These are phyloP conservation scores for Leucoraja ocellata DNA, from an alignment of 2,797 vertebrate genomes.

Conservation along the genomic window DNA sequence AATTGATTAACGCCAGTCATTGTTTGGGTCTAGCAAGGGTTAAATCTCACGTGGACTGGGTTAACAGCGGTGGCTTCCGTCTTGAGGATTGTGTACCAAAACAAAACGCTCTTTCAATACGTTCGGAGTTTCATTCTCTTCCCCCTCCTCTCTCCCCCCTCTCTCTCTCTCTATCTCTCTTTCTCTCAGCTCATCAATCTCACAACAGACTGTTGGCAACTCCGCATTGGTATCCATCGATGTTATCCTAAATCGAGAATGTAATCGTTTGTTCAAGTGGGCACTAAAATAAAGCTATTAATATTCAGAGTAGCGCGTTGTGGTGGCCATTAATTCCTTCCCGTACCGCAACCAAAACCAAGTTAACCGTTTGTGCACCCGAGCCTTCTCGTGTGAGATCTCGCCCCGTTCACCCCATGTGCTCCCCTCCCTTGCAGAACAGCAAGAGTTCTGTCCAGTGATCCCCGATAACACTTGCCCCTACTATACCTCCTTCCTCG, in stretches of 20 bases:
- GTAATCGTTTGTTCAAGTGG: not conserved
- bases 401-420: not conserved
- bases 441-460: no score
- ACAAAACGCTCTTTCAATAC: not conserved
- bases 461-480: no score
- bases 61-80: no score
- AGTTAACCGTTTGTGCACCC: not conserved
- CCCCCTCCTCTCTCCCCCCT: no score
- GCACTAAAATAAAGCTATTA: not conserved
- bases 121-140: no score
- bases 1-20: no score
- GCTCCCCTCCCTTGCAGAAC: no score
- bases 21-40: not conserved
- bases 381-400: not conserved
- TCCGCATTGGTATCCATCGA: not conserved
- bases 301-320: not conserved
- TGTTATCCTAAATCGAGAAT: not conserved
- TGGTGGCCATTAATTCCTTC: not conserved
- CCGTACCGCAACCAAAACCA: not conserved
- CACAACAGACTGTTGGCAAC: not conserved
- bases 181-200: not conserved
- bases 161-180: not conserved
- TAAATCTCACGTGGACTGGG: not conserved
- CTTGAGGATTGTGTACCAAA: no score
- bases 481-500: no score